Evolutionary conservation across 2,113 vertebrate genomes (phyloP).

Genomic region (Elanus axillaris): DNA sequence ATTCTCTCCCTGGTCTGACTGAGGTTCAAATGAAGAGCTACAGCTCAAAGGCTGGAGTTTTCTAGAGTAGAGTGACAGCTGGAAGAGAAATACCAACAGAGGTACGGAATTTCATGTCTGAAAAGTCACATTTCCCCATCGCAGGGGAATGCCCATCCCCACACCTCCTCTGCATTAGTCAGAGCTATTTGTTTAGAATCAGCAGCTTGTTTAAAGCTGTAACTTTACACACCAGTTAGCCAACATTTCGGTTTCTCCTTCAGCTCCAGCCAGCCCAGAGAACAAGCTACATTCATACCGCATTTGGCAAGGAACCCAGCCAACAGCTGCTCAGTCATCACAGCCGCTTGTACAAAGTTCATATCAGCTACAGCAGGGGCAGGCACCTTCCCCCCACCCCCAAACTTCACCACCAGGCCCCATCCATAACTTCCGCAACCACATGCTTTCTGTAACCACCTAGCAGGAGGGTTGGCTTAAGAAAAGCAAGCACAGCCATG

Average conservation of each 20-base stretch:
- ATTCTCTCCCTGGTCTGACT: neutral
- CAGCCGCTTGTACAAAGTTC: neutral
- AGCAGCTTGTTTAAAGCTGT: neutral
- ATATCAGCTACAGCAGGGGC: accelerated
- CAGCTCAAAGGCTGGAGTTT: neutral
- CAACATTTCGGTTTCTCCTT: neutral
- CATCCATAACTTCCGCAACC: neutral
- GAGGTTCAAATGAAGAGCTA: neutral
- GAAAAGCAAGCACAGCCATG: neutral
- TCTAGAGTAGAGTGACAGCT: neutral
- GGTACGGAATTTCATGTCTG: neutral
- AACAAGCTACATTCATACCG: neutral
- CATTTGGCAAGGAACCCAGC: neutral
- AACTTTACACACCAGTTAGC: neutral
- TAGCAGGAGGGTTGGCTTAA: neutral
- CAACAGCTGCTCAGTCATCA: neutral
- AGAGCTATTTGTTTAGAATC: neutral
- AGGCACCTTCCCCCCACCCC: neutral
- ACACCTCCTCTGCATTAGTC: neutral
- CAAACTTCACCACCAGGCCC: neutral
- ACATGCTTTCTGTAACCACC: neutral
- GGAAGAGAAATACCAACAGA: neutral
- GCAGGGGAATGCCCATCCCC: neutral
- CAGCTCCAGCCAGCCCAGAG: neutral
- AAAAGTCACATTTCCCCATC: neutral